A percentile compares a stretch with the other conserved stretches of the same genome.
Conservation (phyloP, 2,888 invertebrate genomes). For the Caenorhabditis uteleia region DNA sequence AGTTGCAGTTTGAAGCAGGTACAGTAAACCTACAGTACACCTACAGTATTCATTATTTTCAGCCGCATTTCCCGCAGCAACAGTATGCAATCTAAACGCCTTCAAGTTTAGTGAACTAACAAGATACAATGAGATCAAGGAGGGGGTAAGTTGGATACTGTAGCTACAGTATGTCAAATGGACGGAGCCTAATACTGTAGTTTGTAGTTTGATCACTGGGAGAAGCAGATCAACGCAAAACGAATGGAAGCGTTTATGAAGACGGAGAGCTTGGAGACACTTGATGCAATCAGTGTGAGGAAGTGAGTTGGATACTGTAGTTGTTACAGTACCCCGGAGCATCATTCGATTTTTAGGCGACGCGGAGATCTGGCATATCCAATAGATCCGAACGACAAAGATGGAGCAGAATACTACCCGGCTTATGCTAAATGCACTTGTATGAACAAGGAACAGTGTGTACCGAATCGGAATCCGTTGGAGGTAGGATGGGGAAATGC, state of each 20-base stretch:
- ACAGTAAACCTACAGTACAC: background rate
- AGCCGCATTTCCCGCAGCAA: slow-evolving; percentile 45
- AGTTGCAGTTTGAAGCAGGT: slow-evolving; percentile 68
- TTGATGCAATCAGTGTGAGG: slow-evolving; percentile 29
- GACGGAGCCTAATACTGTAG: background rate
- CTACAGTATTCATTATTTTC: background rate
- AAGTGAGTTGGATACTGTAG: slow-evolving; percentile 5
- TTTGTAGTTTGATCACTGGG: slow-evolving; percentile 63
- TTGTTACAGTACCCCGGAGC: background rate
- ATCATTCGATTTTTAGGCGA: background rate
- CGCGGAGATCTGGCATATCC: slow-evolving; percentile 38
- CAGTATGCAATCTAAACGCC: slow-evolving; percentile 56
- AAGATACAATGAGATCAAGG: slow-evolving; percentile 63
- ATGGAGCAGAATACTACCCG: slow-evolving; percentile 62
- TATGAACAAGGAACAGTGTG: slow-evolving; percentile 63
- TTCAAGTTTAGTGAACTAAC: slow-evolving; percentile 60
- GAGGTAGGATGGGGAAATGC: slow-evolving; percentile 44
- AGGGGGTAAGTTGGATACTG: slow-evolving; percentile 48
- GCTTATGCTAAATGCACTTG: slow-evolving; percentile 66
- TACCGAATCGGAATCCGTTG: slow-evolving; percentile 67
- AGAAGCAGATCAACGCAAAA: slow-evolving; percentile 61
- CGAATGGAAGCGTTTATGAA: slow-evolving; percentile 37
- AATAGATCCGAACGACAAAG: slow-evolving; percentile 41
- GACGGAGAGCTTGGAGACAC: slow-evolving; percentile 14
- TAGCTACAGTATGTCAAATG: background rate